Base-by-base conservation (phyloP, 2,888 invertebrate species). In the Troilus luridus region DNA sequence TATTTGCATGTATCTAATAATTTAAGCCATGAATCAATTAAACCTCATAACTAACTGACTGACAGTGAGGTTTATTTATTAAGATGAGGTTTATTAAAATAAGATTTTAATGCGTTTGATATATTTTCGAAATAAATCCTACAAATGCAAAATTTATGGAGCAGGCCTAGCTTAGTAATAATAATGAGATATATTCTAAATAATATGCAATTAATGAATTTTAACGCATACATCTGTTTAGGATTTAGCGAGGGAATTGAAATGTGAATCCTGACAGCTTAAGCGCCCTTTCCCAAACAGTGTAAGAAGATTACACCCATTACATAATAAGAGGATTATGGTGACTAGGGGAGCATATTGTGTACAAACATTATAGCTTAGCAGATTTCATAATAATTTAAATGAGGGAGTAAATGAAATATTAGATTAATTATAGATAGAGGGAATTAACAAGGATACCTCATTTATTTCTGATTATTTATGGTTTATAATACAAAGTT, bases 301-400 rank as follows among this genome's bases (percentile, higher is more conserved):
- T 77, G 27, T 77, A 41, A 77, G 72, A 41, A 24, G 27, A 77
- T 77, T 77, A 77, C 72, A 77, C 41, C 72, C 72, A 77, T 77
- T 77, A 77, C 19, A 77, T 77, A 77, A 77, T 77, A 77, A 77
- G 72, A 77, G 72, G 72, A 77, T 77, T 77, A 77, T 77, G 72
- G 41, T 19, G 41, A 19, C 72, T 41, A 41, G 41, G 0, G 27
- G 10, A 77, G 8, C 72, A 41, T 77, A 77, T 41, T 77, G 17
- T 24, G 19, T 41, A 41, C n/a, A 27, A 67, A 12, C 72, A 41
- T 24, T 67, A 67, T 67, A 17, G 41, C 1, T 41, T 77, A 24
- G 8, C 7, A 77, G 27, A 17, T 17, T 41, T 27, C 27, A 19
- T 41, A 19, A 77, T 19, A 41, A 41, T 17, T 77, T 8, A 41